Conservation (phyloP, 1,140 invertebrate genomes). For the Pantala flavescens region DNA sequence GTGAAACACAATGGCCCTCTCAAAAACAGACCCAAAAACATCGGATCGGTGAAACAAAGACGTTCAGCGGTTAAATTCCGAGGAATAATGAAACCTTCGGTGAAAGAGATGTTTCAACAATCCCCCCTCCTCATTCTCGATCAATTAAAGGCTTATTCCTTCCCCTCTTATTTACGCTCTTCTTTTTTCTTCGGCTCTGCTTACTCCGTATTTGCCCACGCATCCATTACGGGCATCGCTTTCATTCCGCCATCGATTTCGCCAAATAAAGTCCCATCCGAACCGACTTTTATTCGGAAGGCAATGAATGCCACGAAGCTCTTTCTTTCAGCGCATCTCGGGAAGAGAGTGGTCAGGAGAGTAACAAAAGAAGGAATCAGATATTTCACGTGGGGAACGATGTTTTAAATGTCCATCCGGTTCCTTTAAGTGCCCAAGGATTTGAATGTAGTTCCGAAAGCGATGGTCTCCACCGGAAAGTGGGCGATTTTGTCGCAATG, state of each 20-base stretch:
- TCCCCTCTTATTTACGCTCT: neutral
- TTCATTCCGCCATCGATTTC: neutral
- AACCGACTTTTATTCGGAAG: neutral
- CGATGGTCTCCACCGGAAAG: too few species aligned
- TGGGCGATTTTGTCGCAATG: too few species aligned
- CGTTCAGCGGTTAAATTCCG: neutral
- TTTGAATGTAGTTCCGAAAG: too few species aligned
- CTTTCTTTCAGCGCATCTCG: neutral
- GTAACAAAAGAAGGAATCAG: too few species aligned
- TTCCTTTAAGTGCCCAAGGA: too few species aligned
- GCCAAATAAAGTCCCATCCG: neutral
- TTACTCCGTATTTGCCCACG: neutral
- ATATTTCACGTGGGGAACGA: too few species aligned
- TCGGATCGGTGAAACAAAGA: too few species aligned
- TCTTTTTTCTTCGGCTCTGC: neutral
- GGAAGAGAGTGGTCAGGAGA: neutral
- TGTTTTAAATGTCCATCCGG: too few species aligned
- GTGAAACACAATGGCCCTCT: too few species aligned
- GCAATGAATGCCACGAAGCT: neutral
- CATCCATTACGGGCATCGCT: neutral
- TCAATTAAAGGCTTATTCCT: constrained; percentile 3
- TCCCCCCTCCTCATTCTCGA: neutral
- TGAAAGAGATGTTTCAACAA: neutral
- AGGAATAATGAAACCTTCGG: neutral
- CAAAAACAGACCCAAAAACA: too few species aligned